A percentile compares a stretch with the other conserved stretches of the same genome.
Evolutionary conservation across 2,797 vertebrate genomes (phyloP).

Genomic region (Anguilla obscura): DNA sequence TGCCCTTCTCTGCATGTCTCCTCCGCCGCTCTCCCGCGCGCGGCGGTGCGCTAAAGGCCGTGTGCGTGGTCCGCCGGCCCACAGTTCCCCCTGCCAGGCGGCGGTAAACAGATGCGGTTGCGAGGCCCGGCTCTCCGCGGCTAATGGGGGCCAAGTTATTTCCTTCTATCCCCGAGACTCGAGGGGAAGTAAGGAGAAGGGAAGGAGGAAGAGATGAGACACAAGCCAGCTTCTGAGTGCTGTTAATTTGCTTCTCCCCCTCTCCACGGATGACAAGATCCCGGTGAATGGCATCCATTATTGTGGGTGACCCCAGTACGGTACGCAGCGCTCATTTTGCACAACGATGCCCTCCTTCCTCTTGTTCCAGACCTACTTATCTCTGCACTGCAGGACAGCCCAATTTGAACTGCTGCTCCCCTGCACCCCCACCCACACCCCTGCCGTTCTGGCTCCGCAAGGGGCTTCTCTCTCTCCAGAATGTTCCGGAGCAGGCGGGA

Average conservation of each 20-base stretch:
- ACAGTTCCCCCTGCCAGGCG: neutral
- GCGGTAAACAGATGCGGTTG: slow-evolving; percentile 9
- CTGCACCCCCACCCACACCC: neutral
- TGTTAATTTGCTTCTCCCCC: neutral
- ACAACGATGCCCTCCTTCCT: neutral
- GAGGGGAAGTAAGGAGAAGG: neutral
- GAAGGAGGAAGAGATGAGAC: neutral
- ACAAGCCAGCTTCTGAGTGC: neutral
- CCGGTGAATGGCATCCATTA: neutral
- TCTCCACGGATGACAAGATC: neutral
- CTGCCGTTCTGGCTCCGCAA: neutral
- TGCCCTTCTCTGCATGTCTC: slow-evolving; percentile 8
- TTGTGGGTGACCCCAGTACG: neutral
- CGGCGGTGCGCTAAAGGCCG: neutral
- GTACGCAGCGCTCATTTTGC: neutral
- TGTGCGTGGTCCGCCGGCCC: neutral
- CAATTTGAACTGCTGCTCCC: neutral
- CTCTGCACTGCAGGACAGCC: neutral
- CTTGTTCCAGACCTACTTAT: neutral
- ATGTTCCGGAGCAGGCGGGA: neutral
- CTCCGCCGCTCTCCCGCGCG: neutral
- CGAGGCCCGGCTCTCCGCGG: neutral
- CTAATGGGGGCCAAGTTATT: slow-evolving; percentile 17
- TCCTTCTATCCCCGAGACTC: neutral
- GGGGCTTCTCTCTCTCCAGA: neutral